phyloP scores from a whole-genome alignment of 1,140 invertebrate genomes.

The Carcinoscorpius rotundicauda region DNA sequence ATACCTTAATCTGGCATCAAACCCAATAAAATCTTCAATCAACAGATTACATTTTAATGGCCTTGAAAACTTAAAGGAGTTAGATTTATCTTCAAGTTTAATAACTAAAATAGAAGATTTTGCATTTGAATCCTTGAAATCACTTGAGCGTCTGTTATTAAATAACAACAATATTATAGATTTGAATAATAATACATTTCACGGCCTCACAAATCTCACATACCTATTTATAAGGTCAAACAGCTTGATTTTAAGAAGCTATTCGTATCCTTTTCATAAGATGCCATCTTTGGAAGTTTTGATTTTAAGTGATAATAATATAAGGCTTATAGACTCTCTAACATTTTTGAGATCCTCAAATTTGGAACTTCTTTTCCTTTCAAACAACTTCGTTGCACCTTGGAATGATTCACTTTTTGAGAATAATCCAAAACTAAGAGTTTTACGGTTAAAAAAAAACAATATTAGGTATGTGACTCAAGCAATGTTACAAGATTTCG shows the following conservation, averaged over 20 bases:
- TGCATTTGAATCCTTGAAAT: slow-evolving; percentile 9
- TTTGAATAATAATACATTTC: slow-evolving; percentile 9
- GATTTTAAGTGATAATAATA: slow-evolving; percentile 38
- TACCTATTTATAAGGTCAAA: slow-evolving; percentile 1
- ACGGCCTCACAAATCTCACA: slow-evolving; percentile 4
- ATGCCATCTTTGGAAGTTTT: slow-evolving; percentile 35
- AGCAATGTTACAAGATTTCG: slow-evolving; percentile 43
- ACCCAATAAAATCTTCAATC: background rate
- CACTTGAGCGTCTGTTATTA: slow-evolving; percentile 1
- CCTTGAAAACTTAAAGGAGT: slow-evolving; percentile 2
- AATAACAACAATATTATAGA: background rate
- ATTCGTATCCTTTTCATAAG: slow-evolving; percentile 20
- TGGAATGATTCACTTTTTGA: slow-evolving; percentile 5
- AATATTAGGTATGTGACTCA: slow-evolving; percentile 40
- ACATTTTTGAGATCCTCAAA: slow-evolving; percentile 35
- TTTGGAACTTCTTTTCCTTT: slow-evolving; percentile 27
- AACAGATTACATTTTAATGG: slow-evolving; percentile 29
- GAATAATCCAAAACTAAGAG: background rate
- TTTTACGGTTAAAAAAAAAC: slow-evolving; percentile 35
- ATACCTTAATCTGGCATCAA: background rate
- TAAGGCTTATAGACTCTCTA: slow-evolving; percentile 37
- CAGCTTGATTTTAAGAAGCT: background rate
- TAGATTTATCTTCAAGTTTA: background rate
- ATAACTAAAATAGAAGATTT: slow-evolving; percentile 4
- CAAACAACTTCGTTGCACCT: slow-evolving; percentile 7